Base-by-base conservation (phyloP, 2,113 vertebrate species). In the Oplegnathus fasciatus region DNA sequence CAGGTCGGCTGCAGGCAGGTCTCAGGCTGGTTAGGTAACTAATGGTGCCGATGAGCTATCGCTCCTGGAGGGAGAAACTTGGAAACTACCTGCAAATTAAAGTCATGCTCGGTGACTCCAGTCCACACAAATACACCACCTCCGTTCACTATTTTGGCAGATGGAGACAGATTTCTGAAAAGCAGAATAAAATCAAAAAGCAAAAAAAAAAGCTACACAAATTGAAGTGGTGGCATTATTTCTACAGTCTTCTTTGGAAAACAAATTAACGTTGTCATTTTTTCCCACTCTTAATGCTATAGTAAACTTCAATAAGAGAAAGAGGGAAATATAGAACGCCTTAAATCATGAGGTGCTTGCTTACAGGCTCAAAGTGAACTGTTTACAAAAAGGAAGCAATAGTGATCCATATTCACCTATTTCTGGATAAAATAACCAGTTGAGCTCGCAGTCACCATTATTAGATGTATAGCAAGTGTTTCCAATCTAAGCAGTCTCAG, bases 11-110 rank as follows among this genome's bases (percentile, higher is more conserved):
- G 87, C 82, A 86, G 82, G 87, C 88, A 88, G 80, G 85, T 87
- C 91, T 87, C 78, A 60, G 93, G 90, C 89, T 94, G 92, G 93
- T 94, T 94, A 94, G 92, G 92, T 93, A 93, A 91, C 94, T 93
- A 94, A 94, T 94, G 91, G 94, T 86, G 88, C 91, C 55, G 22
- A 73, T 84, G 86, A 88, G 89, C 84, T 84, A 93, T 94, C 87
- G 79, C 89, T 93, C 86, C 88, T 91, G 76, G 46, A 90, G 88
- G 91, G 89, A 92, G 86, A 93, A 89, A 85, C 86, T 86, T 91
- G 89, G 84, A 93, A 91, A 92, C 87, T 90, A 92, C 92, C 91
- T 93, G 91, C 90, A 93, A 90, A 94, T 94, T 85, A 91, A 94
- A 94, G 91, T 89, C 89, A 91, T 82, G 90, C 92, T 91, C 83